phyloP scores from a whole-genome alignment of 2,888 invertebrate species.

The Anthrax anthrax region DNA sequence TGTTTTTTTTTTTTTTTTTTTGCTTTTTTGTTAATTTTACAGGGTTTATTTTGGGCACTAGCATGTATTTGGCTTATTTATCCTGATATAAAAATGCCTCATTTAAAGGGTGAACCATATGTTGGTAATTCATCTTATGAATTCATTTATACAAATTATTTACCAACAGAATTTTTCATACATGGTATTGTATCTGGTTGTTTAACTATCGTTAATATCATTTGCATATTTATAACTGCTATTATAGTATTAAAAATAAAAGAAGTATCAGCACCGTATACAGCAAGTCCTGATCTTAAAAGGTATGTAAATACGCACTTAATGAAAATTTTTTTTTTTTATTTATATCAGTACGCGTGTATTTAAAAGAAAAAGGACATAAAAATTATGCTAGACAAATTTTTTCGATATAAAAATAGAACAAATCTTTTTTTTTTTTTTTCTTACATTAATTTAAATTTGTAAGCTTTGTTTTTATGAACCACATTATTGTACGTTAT shows the following conservation, averaged over 20 bases:
- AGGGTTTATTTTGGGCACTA: constrained; percentile 61
- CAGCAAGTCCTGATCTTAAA: constrained; percentile 55
- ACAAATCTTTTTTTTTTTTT: too few relatives aligned
- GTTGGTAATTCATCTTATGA: constrained; percentile 47
- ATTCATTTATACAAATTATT: constrained; percentile 55
- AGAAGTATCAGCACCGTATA: constrained; percentile 69
- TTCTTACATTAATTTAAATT: too few relatives aligned
- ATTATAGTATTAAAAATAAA: constrained; percentile 70
- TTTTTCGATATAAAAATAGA: too few relatives aligned
- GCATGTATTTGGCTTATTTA: constrained; percentile 58
- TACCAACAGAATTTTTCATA: constrained; percentile 61
- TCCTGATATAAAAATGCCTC: constrained; percentile 52
- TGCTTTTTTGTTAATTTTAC: constrained; percentile 11
- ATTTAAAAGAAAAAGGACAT: too few relatives aligned
- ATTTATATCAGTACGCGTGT: too few relatives aligned
- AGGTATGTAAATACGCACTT: constrained; percentile 30
- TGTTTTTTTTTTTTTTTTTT: too few relatives aligned
- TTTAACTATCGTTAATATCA: constrained; percentile 65
- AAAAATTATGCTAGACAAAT: too few relatives aligned
- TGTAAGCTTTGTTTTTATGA: too few relatives aligned
- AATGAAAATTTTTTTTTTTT: too few relatives aligned
- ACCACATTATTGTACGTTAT: too few relatives aligned
- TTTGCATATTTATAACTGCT: constrained; percentile 69
- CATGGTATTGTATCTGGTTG: constrained; percentile 68
- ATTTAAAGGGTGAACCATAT: constrained; percentile 51